phyloP scores from a whole-genome alignment of 2,113 vertebrate species.

The Pseudorhombus dupliciocellatus region DNA sequence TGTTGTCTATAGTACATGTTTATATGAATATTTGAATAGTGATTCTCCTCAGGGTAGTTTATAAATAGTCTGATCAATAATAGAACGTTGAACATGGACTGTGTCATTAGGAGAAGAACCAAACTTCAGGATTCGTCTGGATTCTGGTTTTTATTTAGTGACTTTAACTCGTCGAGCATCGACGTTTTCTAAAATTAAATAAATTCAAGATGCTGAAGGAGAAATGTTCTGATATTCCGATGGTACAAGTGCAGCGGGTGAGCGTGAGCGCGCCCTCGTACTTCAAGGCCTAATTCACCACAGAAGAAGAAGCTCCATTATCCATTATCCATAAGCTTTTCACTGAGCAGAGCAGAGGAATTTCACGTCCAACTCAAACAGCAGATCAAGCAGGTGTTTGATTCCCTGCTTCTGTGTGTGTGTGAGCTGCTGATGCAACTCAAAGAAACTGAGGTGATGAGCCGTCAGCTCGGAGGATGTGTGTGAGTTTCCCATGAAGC shows the following conservation, averaged over 20 bases:
- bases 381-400: not conserved
- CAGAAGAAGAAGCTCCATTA: no score
- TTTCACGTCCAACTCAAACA: not conserved
- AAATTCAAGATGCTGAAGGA: not conserved
- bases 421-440: slow-evolving; percentile 10
- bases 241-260: no score
- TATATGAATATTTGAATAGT: not conserved
- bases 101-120: no score
- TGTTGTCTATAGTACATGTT: not conserved
- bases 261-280: no score
- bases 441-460: not conserved
- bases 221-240: no score
- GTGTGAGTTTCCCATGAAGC: no score
- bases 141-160: no score
- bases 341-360: not conserved
- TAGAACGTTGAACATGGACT: no score
- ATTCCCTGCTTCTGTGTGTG: not conserved
- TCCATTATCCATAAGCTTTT: no score
- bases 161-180: no score
- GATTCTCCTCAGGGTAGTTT: not conserved
- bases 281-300: no score
- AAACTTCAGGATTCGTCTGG: no score
- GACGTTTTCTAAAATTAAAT: not conserved
- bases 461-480: not conserved
- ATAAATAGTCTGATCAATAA: not conserved